Evolutionary conservation across 2,797 vertebrate genomes (phyloP).

Genomic region (Gymnoscopelus braueri): DNA sequence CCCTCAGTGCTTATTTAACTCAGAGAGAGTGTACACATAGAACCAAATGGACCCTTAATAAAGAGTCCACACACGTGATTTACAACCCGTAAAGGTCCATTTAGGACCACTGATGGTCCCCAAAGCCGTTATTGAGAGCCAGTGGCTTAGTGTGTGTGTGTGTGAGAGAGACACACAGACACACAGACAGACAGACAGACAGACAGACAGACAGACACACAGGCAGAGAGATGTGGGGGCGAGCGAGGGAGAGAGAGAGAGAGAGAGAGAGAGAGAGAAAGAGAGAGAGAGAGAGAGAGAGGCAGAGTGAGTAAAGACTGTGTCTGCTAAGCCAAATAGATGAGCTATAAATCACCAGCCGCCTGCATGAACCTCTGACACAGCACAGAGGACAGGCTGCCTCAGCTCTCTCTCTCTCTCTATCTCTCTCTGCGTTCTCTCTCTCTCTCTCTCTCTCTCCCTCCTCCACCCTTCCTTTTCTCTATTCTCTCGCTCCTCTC

Average conservation of each 20-base stretch:
- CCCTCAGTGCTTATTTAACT: no score
- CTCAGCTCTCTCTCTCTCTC: constrained; percentile 38
- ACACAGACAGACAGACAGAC: no score
- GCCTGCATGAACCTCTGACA: constrained; percentile 70
- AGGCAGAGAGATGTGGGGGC: not conserved
- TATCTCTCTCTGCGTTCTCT: constrained; percentile 6
- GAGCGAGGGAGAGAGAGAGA: not conserved
- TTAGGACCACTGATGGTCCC: no score
- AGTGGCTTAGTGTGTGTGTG: no score
- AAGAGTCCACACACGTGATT: no score
- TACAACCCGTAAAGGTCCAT: no score
- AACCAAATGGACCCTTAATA: no score
- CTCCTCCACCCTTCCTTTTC: constrained; percentile 38
- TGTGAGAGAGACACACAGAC: no score
- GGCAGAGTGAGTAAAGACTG: constrained; percentile 42
- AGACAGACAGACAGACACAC: no score
- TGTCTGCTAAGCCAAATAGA: constrained; percentile 58
- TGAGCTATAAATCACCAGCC: constrained; percentile 62
- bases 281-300: not conserved
- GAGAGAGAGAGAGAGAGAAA: not conserved
- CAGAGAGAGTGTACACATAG: no score
- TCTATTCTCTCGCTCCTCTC: constrained; percentile 32
- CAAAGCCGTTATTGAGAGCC: no score
- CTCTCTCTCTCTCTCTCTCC: constrained; percentile 13
- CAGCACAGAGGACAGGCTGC: constrained; percentile 67